Percentiles rank a stretch among this genome's conserved stretches.
phyloP scores from a whole-genome alignment of 2,888 invertebrate species.

The Eutolmus rufibarbis region DNA sequence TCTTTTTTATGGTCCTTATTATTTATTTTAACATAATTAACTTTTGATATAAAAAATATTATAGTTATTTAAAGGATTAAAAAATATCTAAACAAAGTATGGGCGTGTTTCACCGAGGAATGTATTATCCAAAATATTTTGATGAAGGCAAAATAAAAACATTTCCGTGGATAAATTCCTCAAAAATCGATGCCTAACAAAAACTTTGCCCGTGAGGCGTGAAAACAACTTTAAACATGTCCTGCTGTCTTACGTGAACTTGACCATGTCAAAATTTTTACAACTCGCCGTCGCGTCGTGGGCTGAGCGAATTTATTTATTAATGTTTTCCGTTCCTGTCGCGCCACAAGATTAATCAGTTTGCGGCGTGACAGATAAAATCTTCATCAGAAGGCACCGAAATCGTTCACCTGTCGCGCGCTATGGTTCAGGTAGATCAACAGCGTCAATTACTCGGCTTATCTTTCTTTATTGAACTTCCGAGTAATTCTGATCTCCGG shows the following conservation, averaged over 20 bases:
- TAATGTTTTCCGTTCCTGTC: neutral
- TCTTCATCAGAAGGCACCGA: neutral
- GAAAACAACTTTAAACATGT: neutral
- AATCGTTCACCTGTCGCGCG: neutral
- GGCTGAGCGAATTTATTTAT: neutral
- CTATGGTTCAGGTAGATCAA: neutral
- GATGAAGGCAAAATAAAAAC: neutral
- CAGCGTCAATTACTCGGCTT: neutral
- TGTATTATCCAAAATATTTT: neutral
- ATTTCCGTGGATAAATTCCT: neutral
- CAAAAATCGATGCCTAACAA: neutral
- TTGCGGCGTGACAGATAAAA: neutral
- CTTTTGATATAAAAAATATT: too few species aligned
- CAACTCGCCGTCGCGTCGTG: neutral
- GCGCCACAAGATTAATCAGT: neutral
- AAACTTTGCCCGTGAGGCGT: neutral
- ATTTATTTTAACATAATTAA: too few species aligned
- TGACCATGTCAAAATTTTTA: neutral
- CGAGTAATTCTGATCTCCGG: neutral
- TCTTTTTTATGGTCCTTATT: too few species aligned
- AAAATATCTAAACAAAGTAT: too few species aligned
- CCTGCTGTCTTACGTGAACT: neutral
- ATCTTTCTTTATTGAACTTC: neutral
- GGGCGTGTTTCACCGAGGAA: neutral
- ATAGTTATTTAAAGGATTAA: too few species aligned